Conservation (phyloP, 2,888 invertebrate species). For the Griposia aprilina region DNA sequence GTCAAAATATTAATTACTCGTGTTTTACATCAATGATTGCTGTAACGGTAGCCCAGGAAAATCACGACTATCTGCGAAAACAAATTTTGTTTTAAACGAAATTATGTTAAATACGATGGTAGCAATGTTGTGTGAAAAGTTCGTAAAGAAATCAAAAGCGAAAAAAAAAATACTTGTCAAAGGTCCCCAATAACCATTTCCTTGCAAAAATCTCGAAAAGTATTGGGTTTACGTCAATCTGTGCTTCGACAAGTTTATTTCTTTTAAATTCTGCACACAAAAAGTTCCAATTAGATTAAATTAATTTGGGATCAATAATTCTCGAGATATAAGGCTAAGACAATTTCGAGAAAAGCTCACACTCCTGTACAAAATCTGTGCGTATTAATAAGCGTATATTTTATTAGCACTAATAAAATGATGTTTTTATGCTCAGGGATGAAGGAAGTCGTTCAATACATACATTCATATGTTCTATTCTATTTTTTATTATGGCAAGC, state of each 20-base stretch:
- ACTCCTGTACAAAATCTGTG: neutral
- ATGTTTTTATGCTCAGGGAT: neutral
- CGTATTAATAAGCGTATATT: neutral
- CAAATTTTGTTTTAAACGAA: neutral
- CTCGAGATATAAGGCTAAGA: neutral
- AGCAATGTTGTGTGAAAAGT: neutral
- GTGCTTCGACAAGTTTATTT: neutral
- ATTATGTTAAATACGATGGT: neutral
- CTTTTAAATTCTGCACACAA: neutral
- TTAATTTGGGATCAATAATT: neutral
- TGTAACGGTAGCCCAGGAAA: slow-evolving; percentile 4
- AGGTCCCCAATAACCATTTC: neutral
- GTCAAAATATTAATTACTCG: slow-evolving; percentile 36
- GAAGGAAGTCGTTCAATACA: neutral
- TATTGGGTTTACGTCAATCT: neutral
- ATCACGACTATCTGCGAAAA: neutral
- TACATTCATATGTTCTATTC: neutral
- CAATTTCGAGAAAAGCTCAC: neutral
- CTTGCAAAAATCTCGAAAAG: neutral
- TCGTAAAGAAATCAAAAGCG: too few relatives aligned
- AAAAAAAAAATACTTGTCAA: neutral
- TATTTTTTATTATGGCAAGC: too few relatives aligned
- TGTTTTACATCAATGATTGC: slow-evolving; percentile 21
- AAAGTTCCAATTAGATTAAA: neutral
- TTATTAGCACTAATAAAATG: neutral